Percentiles rank a stretch among this genome's conserved stretches.
Conservation (phyloP, 2,888 invertebrate species). For the Tenthredo scrophulariae region DNA sequence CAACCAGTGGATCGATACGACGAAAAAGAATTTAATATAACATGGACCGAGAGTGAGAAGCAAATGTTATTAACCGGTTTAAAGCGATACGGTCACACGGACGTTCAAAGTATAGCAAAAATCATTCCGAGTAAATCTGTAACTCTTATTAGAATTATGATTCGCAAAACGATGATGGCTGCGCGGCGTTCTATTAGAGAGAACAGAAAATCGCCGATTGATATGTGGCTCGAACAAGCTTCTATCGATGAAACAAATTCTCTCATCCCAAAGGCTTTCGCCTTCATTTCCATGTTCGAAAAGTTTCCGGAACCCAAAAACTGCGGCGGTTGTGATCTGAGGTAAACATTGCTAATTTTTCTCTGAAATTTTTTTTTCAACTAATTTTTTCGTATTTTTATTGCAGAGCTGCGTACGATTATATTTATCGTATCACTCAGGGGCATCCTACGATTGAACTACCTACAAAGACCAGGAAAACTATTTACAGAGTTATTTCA, state of each 20-base stretch:
- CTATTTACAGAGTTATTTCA: conserved; percentile 61
- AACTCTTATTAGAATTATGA: conserved; percentile 64
- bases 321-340: conserved; percentile 64
- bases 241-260: conserved; percentile 63
- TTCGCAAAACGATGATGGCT: conserved; percentile 63
- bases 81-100: conserved; percentile 66
- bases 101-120: conserved; percentile 64
- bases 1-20: background rate
- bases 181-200: conserved; percentile 50
- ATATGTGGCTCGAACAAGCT: conserved; percentile 66
- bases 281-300: conserved; percentile 71
- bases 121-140: conserved; percentile 64
- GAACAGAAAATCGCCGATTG: conserved; percentile 57
- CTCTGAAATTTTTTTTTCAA: background rate
- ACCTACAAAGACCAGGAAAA: conserved; percentile 59
- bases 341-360: conserved; percentile 58
- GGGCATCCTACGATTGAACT: conserved; percentile 61
- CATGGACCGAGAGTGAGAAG: conserved; percentile 68
- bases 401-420: conserved; percentile 69
- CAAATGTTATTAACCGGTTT: conserved; percentile 66
- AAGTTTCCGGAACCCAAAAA: conserved; percentile 67
- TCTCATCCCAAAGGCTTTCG: conserved; percentile 68
- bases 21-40: background rate
- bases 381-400: background rate
- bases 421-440: conserved; percentile 66